Percentiles rank a stretch among this genome's conserved stretches.
phyloP scores from a whole-genome alignment of 1,140 invertebrate genomes.

The Acromyrmex echinatior region DNA sequence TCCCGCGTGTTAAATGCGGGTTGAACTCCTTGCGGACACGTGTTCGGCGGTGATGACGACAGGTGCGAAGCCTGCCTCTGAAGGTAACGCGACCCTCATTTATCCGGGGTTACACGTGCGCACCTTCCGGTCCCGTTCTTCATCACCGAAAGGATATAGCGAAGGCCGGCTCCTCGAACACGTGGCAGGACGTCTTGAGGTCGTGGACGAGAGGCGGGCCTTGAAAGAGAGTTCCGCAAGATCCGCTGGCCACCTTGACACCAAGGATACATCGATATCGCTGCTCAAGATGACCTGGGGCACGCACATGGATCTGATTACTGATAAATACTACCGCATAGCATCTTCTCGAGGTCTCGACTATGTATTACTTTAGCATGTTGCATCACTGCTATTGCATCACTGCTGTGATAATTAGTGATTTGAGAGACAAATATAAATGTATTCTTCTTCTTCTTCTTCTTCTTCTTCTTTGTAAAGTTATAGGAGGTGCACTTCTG shows the following conservation, averaged over 20 bases:
- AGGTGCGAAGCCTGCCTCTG: slow-evolving; percentile 61
- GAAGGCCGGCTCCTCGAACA: slow-evolving; percentile 62
- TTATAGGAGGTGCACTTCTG: neutral
- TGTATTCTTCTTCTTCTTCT: neutral
- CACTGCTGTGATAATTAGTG: neutral
- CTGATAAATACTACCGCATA: neutral
- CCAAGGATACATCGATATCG: slow-evolving; percentile 8
- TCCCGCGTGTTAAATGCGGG: slow-evolving; percentile 64
- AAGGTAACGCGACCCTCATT: slow-evolving; percentile 7
- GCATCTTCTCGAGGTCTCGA: neutral
- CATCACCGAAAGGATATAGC: slow-evolving; percentile 56
- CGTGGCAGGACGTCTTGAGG: slow-evolving; percentile 78
- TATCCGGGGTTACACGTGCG: slow-evolving; percentile 63
- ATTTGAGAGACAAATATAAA: neutral
- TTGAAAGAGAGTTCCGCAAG: slow-evolving; percentile 25
- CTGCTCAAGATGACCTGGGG: slow-evolving; percentile 17
- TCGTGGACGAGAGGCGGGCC: neutral
- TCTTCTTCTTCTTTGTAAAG: no score
- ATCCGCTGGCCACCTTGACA: neutral
- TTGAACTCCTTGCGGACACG: slow-evolving; percentile 58
- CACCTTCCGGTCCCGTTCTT: slow-evolving; percentile 63
- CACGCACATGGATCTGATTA: slow-evolving; percentile 8
- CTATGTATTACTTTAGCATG: neutral
- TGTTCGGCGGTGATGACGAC: slow-evolving; percentile 63
- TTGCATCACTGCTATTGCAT: no score